Base-by-base conservation (phyloP, 2,113 vertebrate genomes). In the Percopsis transmontana region DNA sequence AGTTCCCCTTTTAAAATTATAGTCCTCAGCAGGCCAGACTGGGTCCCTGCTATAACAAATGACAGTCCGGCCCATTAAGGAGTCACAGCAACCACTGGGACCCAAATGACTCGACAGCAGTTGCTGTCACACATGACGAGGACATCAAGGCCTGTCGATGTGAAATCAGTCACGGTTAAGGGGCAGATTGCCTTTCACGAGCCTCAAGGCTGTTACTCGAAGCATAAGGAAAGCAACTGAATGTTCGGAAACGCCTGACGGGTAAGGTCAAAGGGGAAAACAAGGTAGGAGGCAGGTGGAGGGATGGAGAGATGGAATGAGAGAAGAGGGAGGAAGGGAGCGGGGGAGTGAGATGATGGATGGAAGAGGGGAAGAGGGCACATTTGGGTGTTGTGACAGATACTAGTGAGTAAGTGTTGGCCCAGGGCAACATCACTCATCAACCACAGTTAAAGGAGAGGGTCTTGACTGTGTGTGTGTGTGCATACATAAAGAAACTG, bases 401-500 rank as follows among this genome's bases (percentile, higher is more conserved):
- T 76, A 80, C 59, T 70, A 48, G 59, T 81, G 82, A 84, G 82
- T 77, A 82, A 87, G 75, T 60, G 59, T 10, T 10, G 57, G 76
- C 78, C 65, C 12, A 58, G 67, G 78, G 76, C 78, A 64, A 76
- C 86, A 84, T 79, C 84, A 83, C 76, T 83, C 74, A 64, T 80
- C 44, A n/a, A 9, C 60, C 70, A 33, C 55, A 66, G 75, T 77
- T 72, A 74, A 67, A 86, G 61, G 48, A 64, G 66, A 23, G 74
- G 45, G 33, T 20, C 12, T 44, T 69, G 23, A 11, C 18, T 72
- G 57, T 63, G 61, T 62, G 58, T 73, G 48, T 68, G 66, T 58
- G 39, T 50, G 60, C 3, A n/a, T 33, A 19, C 2, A 4, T 23
- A 20, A n/a, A 19, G 11, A 14, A 23, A 6, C 24, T 19, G 21